Evolutionary conservation across 2,797 vertebrate species (phyloP), one percentile per base, ranked within the genome.

Genomic region (Myotis pilosus): DNA sequence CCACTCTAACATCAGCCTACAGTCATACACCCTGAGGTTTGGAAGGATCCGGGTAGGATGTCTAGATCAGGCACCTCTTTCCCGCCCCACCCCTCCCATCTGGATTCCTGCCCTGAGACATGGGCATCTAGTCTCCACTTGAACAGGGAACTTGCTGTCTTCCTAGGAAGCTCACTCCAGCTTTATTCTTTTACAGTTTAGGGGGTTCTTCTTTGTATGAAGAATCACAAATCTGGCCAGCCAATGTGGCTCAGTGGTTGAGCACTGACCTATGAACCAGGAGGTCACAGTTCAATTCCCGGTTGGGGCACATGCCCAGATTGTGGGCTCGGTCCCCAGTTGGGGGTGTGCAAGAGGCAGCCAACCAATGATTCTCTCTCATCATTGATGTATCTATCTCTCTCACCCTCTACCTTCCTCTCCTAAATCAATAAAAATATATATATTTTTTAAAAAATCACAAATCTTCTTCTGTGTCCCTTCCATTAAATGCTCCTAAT

Each of bases 41-140:
- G 49, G 60, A 55, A 85, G 28, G 30, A 12, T 19, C 19, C 10
- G 23, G 51, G 33, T 0, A 36, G 9, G 75, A n/a, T 22, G 17
- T 72, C 38, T 38, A 23, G 38, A 10, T 57, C 80, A 92, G 49
- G 36, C 1, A 10, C 2, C 57, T 17, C 64, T 19, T 3, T 8
- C 2, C 17, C 69, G 12, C 8, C 2, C 33, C 33, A 1, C 1
- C 57, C 15, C 13, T 11, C n/a, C 19, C 1, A 28, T 20, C 44
- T 49, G 36, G 51, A 41, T 75, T 41, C 38, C 30, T 85, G 33
- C 68, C 64, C 49, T 33, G 16, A 25, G 22, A 87, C 22, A 3
- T 5, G 25, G 49, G 68, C 22, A 6, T 62, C 81, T 64, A 62
- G 22, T 51, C 41, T 84, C 60, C 36, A 2, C 20, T 30, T 38